Evolutionary conservation across 2,797 vertebrate genomes (phyloP), one percentile per base, ranked within the genome.

Genomic region (Carapus acus): DNA sequence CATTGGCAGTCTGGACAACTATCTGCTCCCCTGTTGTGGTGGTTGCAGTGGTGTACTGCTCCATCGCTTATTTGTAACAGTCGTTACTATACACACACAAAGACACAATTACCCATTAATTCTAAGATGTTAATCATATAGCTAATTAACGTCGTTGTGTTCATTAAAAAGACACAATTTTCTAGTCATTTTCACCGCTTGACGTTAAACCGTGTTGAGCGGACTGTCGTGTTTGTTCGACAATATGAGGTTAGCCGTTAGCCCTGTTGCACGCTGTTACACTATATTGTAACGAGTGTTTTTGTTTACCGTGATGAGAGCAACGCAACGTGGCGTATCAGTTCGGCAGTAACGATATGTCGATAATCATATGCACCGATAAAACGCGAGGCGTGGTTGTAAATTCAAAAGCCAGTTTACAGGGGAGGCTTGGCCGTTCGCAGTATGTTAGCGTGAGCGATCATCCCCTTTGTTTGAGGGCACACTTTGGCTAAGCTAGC

Each of bases 11-110:
- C 81, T 98, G 95, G 61, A 98, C 95, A 43, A 98, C 93, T 19
- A 98, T 98, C 83, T 98, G 95, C 84, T 97, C 94, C 1, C 94
- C 92, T 12, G 91, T 92, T 15, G 87, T 91, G 57, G 87, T 95
- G 67, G 83, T 85, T 77, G 85, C 85, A 82, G 92, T 80, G 13
- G 93, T 90, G 73, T 94, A 98, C 84, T 98, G 95, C 87, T 98
- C 95, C 95, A 98, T 98, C 6, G 59, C 49, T 65, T 46, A 7
- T 62, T 69, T 39, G 51, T 51, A 36, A 62, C 57, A 64, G 62
- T 43, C 55, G 54, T 61, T 69, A 13, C 45, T 71, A 5, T 2
- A 54, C 21, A 63, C 50, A 72, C 66, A 58, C 43, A 33, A 45
- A 29, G n/a, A n/a, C n/a, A n/a, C n/a, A n/a, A n/a, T n/a, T n/a